Conservation (phyloP, 1,140 invertebrate genomes). For the Eciton burchellii region DNA sequence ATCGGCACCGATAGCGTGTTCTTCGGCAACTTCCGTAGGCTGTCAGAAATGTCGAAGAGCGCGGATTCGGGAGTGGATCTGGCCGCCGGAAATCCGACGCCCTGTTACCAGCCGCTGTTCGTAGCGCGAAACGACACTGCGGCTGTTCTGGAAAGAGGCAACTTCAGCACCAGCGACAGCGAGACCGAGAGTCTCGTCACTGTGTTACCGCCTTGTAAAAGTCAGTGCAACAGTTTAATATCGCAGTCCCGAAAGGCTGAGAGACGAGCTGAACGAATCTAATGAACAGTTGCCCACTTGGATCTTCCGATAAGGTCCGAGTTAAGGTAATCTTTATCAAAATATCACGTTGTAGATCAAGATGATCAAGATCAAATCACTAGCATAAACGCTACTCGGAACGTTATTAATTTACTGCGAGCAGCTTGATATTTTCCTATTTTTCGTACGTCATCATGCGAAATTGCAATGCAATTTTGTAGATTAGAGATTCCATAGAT, state of each 20-base stretch:
- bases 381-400: too few relatives aligned
- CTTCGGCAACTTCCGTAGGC: conserved; percentile 86
- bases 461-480: too few relatives aligned
- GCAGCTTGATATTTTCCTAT: too few relatives aligned
- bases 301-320: background rate
- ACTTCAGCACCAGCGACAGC: conserved; percentile 82
- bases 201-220: conserved; percentile 78
- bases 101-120: conserved; percentile 60
- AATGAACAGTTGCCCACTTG: background rate
- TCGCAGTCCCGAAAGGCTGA: conserved; percentile 33
- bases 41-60: conserved; percentile 81
- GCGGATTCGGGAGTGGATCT: conserved; percentile 78
- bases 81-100: conserved; percentile 45
- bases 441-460: too few relatives aligned
- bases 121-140: conserved; percentile 56
- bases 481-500: too few relatives aligned
- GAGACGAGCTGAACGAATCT: background rate
- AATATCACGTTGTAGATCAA: too few relatives aligned
- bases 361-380: too few relatives aligned
- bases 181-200: conserved; percentile 85
- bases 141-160: conserved; percentile 60
- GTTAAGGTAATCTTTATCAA: background rate
- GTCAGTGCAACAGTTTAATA: conserved; percentile 71
- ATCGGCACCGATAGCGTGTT: conserved; percentile 93
- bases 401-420: too few relatives aligned